Evolutionary conservation across 2,888 invertebrate species (phyloP), one percentile per base, ranked within the genome.

Genomic region (Lampropteryx suffumata): DNA sequence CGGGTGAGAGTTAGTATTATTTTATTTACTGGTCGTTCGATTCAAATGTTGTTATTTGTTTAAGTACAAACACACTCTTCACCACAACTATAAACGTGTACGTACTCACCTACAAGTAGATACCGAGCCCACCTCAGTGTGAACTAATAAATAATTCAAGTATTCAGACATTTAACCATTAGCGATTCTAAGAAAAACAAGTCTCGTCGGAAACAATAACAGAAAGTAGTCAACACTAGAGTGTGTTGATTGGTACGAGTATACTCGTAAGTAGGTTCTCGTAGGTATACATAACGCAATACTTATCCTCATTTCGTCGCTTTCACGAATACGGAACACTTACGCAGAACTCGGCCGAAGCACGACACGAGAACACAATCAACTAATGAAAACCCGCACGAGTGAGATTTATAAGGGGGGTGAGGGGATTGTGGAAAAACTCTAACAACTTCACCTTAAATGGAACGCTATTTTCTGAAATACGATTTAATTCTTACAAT

Each of bases 331-430:
- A 41, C 28, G 30, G 36, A 28, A 13, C 47, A 48, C 41, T 41
- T 41, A 28, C 44, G 37, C 44, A 5, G 40, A 44, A 45, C n/a
- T n/a, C n/a, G 39, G 21, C 33, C 17, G 28, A 17, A 14, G 44
- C 13, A 30, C 42, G 42, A 58, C 62, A 58, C 32, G 48, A 33
- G 42, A 63, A 62, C 51, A 62, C 69, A 66, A 70, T 69, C 72
- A 63, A 44, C 55, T 71, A 64, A 73, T 69, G 69, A 73, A 67
- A 68, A 24, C 10, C 36, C 24, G 44, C 41, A 32, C 35, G 28
- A 35, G 26, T 11, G 17, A 28, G 8, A 44, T 36, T 35, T 44
- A 36, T 13, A 9, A 1, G 9, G 36, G n/a, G 40, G 11, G 8
- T 32, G 24, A 11, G 14, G 40, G 7, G 26, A 1, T 9, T 24